Evolutionary conservation across 2,888 invertebrate genomes (phyloP), one percentile per base, ranked within the genome.

Genomic region (Troides helena): DNA sequence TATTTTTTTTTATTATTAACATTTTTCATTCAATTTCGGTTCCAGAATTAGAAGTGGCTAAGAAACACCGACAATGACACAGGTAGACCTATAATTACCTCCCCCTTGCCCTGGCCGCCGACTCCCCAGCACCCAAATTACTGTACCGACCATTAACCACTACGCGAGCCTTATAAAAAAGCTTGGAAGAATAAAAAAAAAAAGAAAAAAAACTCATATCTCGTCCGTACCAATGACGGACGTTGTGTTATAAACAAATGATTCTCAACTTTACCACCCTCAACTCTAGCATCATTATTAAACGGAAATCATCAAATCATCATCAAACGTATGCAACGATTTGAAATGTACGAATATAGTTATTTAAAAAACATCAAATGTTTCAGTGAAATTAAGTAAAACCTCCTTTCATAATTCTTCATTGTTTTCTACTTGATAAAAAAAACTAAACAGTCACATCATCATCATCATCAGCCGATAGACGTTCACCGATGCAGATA

Each of bases 21-120:
- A 18, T 57, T 75, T 78, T 78, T 76, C 73, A 80, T 82, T 83
- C 80, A 84, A 85, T 85, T 84, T 83, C 75, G 77, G 80, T 79
- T 76, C 77, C 77, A 78, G 80, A 82, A 80, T 87, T 88, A 86
- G 87, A 82, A 83, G 75, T 77, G 83, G 84, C 81, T 79, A 75
- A 79, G 80, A 83, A 80, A 81, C 82, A 82, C 87, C 87, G 87
- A 84, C 91, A 92, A 92, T 92, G 92, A 92, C 92, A 92, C 88
- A 87, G 84, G 76, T 81, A 84, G 83, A 83, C 85, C 88, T 86
- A 83, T 90, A 89, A 92, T 91, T 92, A 91, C 89, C 87, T 82
- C 81, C 77, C 79, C 78, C 80, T 58, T 78, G 78, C 80, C 79
- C 4, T n/a, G 71, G 30, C 30, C 77, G 76, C 75, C 75, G 75